phyloP scores from a whole-genome alignment of 2,113 vertebrate genomes.

The Trinectes maculatus region DNA sequence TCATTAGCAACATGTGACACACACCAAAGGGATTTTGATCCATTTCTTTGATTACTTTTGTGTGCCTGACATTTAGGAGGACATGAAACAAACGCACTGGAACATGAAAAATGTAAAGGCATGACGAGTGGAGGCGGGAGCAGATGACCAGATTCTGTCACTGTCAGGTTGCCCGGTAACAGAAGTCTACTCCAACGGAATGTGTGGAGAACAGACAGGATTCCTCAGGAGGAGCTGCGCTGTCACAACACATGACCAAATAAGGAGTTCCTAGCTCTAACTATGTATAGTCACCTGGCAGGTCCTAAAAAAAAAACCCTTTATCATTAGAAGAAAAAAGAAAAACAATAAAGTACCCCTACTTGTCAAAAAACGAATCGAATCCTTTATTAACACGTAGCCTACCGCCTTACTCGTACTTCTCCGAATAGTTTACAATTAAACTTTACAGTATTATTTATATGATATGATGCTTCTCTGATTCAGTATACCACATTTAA shows the following conservation, averaged over 20 bases:
- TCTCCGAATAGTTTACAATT: too few species aligned
- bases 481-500: too few species aligned
- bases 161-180: slow-evolving; percentile 77
- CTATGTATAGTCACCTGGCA: slow-evolving; percentile 10
- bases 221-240: slow-evolving; percentile 59
- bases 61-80: slow-evolving; percentile 66
- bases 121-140: slow-evolving; percentile 67
- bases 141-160: slow-evolving; percentile 72
- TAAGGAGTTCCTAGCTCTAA: slow-evolving; percentile 27
- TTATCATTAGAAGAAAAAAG: background rate
- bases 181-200: slow-evolving; percentile 53
- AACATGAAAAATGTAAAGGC: slow-evolving; percentile 69
- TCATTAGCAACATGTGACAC: slow-evolving; percentile 24
- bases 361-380: slow-evolving; percentile 8
- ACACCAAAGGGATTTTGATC: slow-evolving; percentile 28
- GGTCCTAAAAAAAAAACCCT: background rate
- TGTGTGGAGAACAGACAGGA: slow-evolving; percentile 58
- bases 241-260: slow-evolving; percentile 42
- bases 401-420: slow-evolving; percentile 7
- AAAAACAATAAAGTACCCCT: background rate
- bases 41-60: slow-evolving; percentile 49
- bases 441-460: background rate
- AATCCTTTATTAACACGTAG: slow-evolving; percentile 5
- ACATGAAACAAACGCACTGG: slow-evolving; percentile 48
- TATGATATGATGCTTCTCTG: background rate